These are phyloP conservation scores for Eulithis prunata DNA, from an alignment of 2,888 invertebrate species.

Conservation along the genomic window DNA sequence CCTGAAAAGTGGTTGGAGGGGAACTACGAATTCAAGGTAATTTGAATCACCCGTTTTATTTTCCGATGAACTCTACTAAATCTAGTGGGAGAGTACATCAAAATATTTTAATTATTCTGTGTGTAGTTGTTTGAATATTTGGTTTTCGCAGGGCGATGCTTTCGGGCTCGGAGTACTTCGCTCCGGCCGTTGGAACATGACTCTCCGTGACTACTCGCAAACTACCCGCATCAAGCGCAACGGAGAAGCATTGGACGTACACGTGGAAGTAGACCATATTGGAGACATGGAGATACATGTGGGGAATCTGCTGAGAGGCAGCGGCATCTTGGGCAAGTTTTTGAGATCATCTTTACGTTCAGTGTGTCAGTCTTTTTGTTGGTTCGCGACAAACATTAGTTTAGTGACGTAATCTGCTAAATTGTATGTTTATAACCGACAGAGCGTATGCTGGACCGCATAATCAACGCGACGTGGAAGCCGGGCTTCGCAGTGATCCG, in stretches of 20 bases:
- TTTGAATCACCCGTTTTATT: too few species aligned
- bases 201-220: constrained; percentile 88
- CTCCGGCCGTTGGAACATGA: constrained; percentile 90
- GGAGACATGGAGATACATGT: constrained; percentile 91
- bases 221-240: constrained; percentile 86
- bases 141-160: constrained; percentile 74
- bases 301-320: constrained; percentile 88
- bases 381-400: too few species aligned
- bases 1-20: constrained; percentile 91
- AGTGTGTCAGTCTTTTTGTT: too few species aligned
- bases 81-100: too few species aligned
- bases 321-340: constrained; percentile 85
- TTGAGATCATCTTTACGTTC: too few species aligned
- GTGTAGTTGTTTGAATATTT: neutral
- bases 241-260: constrained; percentile 81
- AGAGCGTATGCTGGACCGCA: constrained; percentile 88
- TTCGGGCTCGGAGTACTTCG: constrained; percentile 86
- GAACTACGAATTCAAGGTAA: constrained; percentile 77
- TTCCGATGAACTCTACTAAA: neutral
- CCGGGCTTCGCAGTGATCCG: constrained; percentile 90
- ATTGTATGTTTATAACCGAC: constrained; percentile 34
- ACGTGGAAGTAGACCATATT: constrained; percentile 89
- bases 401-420: neutral
- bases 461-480: constrained; percentile 93
- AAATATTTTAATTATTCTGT: neutral